These are phyloP conservation scores for Smutsia gigantea DNA, from an alignment of 2,797 vertebrate genomes.

Conservation along the genomic window DNA sequence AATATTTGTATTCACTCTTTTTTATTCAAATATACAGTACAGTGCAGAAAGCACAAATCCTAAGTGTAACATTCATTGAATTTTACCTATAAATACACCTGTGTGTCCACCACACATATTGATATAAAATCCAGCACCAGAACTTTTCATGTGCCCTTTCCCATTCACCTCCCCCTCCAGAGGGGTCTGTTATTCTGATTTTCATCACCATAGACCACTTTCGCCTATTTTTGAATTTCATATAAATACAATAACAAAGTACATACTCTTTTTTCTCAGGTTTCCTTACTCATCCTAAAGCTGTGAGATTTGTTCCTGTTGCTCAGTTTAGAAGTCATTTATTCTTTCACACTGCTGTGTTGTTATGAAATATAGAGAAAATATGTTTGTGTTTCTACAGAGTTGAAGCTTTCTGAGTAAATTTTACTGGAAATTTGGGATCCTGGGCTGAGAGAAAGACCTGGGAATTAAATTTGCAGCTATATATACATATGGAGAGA, in stretches of 20 bases:
- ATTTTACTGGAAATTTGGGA: not conserved
- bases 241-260: not conserved
- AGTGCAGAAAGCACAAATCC: not conserved
- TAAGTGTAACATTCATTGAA: not conserved
- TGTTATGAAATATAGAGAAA: not conserved
- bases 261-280: not conserved
- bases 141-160: not conserved
- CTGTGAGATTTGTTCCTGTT: not conserved
- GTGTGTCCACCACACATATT: not conserved
- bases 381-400: not conserved
- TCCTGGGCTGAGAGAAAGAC: not conserved
- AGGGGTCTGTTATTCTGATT: not conserved
- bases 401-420: conserved; percentile 23
- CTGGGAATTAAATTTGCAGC: not conserved
- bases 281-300: not conserved
- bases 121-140: not conserved
- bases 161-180: not conserved
- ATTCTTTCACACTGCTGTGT: not conserved
- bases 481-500: not conserved
- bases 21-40: not conserved
- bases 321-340: conserved; percentile 18
- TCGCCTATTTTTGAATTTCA: not conserved
- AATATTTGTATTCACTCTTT: not conserved
- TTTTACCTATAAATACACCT: not conserved
- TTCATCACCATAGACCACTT: not conserved